A percentile compares a stretch with the other conserved stretches of the same genome.
Conservation (phyloP, 2,797 vertebrate species). For the Thaleichthys pacificus region DNA sequence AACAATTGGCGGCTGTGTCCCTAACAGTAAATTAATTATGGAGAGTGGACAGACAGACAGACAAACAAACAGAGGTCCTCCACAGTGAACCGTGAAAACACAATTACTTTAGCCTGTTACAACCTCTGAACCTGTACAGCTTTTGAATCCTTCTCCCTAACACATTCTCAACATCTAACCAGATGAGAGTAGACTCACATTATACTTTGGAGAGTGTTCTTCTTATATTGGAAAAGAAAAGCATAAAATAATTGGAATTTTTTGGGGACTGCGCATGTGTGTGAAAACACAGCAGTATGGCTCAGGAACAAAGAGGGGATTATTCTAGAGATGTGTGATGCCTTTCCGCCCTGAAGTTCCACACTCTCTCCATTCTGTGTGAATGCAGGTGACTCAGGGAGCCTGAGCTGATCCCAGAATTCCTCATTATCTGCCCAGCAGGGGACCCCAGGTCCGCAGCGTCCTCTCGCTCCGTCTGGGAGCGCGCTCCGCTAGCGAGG, state of each 20-base stretch:
- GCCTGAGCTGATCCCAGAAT: slow-evolving; percentile 85
- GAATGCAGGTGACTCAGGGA: slow-evolving; percentile 79
- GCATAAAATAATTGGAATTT: slow-evolving; percentile 66
- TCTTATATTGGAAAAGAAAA: slow-evolving; percentile 38
- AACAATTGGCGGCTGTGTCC: slow-evolving; percentile 68
- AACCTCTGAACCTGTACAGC: slow-evolving; percentile 17
- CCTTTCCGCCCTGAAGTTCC: slow-evolving; percentile 78
- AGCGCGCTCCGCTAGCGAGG: slow-evolving; percentile 58
- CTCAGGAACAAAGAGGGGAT: slow-evolving; percentile 74
- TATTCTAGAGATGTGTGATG: slow-evolving; percentile 72
- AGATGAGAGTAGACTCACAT: slow-evolving; percentile 32
- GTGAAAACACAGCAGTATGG: slow-evolving; percentile 63
- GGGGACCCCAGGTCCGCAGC: slow-evolving; percentile 71
- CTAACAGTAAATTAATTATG: slow-evolving; percentile 64
- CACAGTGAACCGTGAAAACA: slow-evolving; percentile 24
- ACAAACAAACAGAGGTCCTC: slow-evolving; percentile 5
- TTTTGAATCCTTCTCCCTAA: slow-evolving; percentile 29
- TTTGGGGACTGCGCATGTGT: slow-evolving; percentile 46
- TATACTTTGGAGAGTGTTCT: slow-evolving; percentile 52
- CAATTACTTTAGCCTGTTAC: slow-evolving; percentile 36
- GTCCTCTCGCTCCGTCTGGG: slow-evolving; percentile 56
- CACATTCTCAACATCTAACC: slow-evolving; percentile 68
- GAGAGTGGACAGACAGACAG: slow-evolving; percentile 67
- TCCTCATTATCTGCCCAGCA: slow-evolving; percentile 81
- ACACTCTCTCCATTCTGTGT: slow-evolving; percentile 74